Percentiles rank a stretch among this genome's conserved stretches.
Conservation (phyloP, 2,888 invertebrate genomes). For the Torymus auratus region DNA sequence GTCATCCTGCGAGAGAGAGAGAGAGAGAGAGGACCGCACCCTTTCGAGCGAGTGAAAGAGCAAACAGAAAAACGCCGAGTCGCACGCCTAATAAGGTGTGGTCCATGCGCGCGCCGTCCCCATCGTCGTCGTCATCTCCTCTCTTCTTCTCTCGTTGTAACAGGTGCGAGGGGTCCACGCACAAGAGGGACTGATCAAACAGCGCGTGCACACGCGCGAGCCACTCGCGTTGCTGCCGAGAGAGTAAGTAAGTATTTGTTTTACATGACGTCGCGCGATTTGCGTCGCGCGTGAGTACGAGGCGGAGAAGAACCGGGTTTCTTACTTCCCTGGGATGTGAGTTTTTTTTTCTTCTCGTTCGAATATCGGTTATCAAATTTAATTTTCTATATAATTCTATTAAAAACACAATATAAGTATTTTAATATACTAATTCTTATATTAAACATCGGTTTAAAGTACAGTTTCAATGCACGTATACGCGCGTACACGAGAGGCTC, state of each 20-base stretch:
- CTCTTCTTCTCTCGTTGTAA: slow-evolving; percentile 68
- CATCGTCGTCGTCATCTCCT: no score
- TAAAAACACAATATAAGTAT: no score
- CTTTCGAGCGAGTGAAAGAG: slow-evolving; percentile 5
- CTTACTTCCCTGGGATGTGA: no score
- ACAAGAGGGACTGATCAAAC: neutral
- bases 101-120: slow-evolving; percentile 53
- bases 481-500: no score
- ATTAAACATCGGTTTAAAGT: no score
- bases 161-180: slow-evolving; percentile 69
- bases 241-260: slow-evolving; percentile 63
- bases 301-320: no score
- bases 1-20: neutral
- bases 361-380: no score
- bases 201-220: no score
- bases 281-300: slow-evolving; percentile 54
- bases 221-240: slow-evolving; percentile 22
- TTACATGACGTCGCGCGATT: slow-evolving; percentile 65
- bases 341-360: no score
- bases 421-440: no score
- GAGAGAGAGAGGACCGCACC: slow-evolving; percentile 15
- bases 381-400: no score
- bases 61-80: slow-evolving; percentile 52
- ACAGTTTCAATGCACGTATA: no score
- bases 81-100: slow-evolving; percentile 65